Evolutionary conservation across 2,113 vertebrate species (phyloP), one percentile per base, ranked within the genome.

Genomic region (Hypanus sabinus): DNA sequence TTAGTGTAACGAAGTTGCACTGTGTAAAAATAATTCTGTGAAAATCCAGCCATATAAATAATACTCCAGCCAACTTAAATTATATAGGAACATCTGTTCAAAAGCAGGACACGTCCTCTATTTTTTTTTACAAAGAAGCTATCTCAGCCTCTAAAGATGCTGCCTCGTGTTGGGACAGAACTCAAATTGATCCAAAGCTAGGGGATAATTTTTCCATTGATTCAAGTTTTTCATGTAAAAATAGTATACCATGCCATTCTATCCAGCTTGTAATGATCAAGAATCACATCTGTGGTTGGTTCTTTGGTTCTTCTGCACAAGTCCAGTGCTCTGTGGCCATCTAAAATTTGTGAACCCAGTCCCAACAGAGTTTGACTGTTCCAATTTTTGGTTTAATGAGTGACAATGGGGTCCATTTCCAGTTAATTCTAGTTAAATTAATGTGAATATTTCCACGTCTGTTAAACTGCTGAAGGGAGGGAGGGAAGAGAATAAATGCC

Each of bases 1-100:
- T 73, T 46, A 73, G 36, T 93, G 70, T 93, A 73, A 73, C 24
- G 38, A 73, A 93, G 91, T 73, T 93, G 68, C 24, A 38, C 91
- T 46, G 70, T 75, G 55, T 75, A 71, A 68, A 90, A 90, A 93
- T 75, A 93, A 93, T 93, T 93, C 46, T 75, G 38, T 93, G 36
- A 75, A 73, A 93, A 93, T 75, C 33, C 36, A 75, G 90, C 65
- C 24, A 30, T 75, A 30, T 73, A 55, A 93, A 46, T 93, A 46
- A 11, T 73, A 30, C 30, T 73, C 38, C 1, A 75, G 70, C 91
- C 91, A 93, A 93, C 91, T 93, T 65, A n/a, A 90, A 65, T 90
- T 88, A 65, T 65, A 33, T 65, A 38, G 62, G 60, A 88, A 65
- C 85, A 65, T 90, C 85, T 65, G 85, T 90, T 90, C 70, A 73